phyloP scores from a whole-genome alignment of 1,140 invertebrate genomes.

The Drosophila arawakana region DNA sequence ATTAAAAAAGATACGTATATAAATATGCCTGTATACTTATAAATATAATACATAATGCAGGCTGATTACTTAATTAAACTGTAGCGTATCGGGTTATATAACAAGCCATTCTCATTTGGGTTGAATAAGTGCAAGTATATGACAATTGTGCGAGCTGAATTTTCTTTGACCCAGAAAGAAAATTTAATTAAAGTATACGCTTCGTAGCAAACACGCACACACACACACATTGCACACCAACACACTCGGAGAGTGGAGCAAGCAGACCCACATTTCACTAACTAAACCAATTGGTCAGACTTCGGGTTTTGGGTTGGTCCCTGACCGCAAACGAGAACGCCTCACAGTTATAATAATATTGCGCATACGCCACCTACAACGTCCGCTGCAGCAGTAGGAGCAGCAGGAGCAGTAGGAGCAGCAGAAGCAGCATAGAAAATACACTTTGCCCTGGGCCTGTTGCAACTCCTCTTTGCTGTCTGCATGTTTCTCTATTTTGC shows the following conservation, averaged over 20 bases:
- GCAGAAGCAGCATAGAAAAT: neutral
- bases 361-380: slow-evolving; percentile 80
- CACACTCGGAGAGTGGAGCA: neutral
- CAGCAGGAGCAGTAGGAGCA: neutral
- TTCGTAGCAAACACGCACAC: slow-evolving; percentile 37
- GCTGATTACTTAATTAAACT: slow-evolving; percentile 43
- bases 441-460: slow-evolving; percentile 29
- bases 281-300: slow-evolving; percentile 78
- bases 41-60: slow-evolving; percentile 26
- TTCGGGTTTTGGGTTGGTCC: slow-evolving; percentile 69
- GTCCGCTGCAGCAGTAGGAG: slow-evolving; percentile 6
- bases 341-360: slow-evolving; percentile 81
- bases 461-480: slow-evolving; percentile 69
- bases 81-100: slow-evolving; percentile 56
- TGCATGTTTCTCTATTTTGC: slow-evolving; percentile 15
- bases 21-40: slow-evolving; percentile 9
- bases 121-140: slow-evolving; percentile 3
- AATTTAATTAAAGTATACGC: slow-evolving; percentile 82
- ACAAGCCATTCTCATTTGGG: slow-evolving; percentile 9
- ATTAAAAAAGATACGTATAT: slow-evolving; percentile 34
- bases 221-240: slow-evolving; percentile 30
- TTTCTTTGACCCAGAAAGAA: slow-evolving; percentile 72
- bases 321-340: slow-evolving; percentile 76
- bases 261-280: slow-evolving; percentile 76
- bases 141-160: slow-evolving; percentile 12